phyloP scores from a whole-genome alignment of 2,888 invertebrate genomes.

The Sthenelais limicola region DNA sequence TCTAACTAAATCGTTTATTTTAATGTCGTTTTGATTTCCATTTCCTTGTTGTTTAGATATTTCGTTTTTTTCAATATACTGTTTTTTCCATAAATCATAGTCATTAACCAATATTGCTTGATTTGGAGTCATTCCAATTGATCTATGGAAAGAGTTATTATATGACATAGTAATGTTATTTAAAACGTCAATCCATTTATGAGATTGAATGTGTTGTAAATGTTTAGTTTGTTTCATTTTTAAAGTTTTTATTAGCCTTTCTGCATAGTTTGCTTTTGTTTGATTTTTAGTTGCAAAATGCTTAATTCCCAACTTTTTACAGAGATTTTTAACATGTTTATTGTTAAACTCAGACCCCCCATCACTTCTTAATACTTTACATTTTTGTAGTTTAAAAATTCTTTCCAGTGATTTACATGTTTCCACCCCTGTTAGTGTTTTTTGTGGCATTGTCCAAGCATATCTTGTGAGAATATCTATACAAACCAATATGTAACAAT shows the following conservation, averaged over 20 bases:
- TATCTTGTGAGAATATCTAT: conserved; percentile 7
- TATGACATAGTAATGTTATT: neutral
- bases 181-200: neutral
- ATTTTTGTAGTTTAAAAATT: too few species aligned
- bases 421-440: neutral
- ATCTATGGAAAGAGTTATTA: neutral
- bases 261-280: neutral
- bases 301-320: neutral
- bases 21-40: too few species aligned
- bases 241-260: neutral
- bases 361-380: too few species aligned
- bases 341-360: neutral
- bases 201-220: neutral
- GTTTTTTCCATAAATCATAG: neutral
- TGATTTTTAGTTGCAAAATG: neutral
- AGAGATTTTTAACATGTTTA: neutral
- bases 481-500: neutral
- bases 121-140: conserved; percentile 2
- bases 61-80: neutral
- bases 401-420: neutral
- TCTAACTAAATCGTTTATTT: neutral
- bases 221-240: neutral
- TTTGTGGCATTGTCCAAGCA: neutral
- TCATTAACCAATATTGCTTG: neutral
- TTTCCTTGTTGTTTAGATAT: too few species aligned